Evolutionary conservation across 2,797 vertebrate genomes (phyloP).

Genomic region (Tokudaia muenninki): DNA sequence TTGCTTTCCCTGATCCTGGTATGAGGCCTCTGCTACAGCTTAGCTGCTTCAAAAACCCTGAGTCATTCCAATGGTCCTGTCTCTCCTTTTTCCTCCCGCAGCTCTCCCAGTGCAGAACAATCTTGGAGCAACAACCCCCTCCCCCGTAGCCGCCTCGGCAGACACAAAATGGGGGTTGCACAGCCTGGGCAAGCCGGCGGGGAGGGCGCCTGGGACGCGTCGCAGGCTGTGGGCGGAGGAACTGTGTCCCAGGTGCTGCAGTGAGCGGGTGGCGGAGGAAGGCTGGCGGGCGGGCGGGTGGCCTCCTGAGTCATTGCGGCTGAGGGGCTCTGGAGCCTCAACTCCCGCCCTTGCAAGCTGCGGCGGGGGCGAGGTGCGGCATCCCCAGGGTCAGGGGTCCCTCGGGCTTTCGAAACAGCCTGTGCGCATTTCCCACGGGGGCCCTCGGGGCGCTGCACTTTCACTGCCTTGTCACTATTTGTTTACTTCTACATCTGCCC

Average conservation of each 20-base stretch:
- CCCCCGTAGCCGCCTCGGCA: background rate
- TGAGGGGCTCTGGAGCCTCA: background rate
- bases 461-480: conserved; percentile 38
- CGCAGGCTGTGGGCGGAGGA: background rate
- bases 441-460: background rate
- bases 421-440: conserved; percentile 49
- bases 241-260: conserved; percentile 5
- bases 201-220: background rate
- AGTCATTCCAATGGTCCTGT: conserved; percentile 45
- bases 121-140: background rate
- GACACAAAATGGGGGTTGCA: background rate
- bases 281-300: background rate
- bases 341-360: background rate
- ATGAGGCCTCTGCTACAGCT: background rate
- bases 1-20: background rate
- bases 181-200: background rate
- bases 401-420: conserved; percentile 6
- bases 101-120: background rate
- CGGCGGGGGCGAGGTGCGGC: background rate
- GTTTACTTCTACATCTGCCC: conserved; percentile 61
- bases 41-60: conserved; percentile 48
- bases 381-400: conserved; percentile 40
- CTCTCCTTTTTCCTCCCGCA: background rate
- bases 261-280: background rate
- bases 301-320: conserved; percentile 69